Base-by-base conservation (phyloP, 2,888 invertebrate genomes). In the Ophion slaviceki region DNA sequence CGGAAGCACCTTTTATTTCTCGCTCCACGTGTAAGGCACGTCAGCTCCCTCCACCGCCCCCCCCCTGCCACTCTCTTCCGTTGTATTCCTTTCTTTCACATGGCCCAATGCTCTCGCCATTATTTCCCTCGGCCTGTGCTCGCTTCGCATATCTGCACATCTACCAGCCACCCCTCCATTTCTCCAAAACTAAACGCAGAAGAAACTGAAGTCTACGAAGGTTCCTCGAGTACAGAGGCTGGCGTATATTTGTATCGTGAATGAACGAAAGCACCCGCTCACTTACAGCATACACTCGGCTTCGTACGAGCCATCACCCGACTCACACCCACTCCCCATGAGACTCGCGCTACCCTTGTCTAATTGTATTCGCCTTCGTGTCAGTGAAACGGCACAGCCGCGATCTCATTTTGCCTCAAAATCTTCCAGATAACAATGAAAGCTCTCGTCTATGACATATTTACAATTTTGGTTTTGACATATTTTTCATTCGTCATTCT, bases 21-120 rank as follows among this genome's bases (percentile, higher is more conserved):
- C 76, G 32, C 68, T 75, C 72, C 81, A 70, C 67, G 71, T 79
- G 28, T 32, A 53, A 24, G 70, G 67, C 74, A 62, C 57, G 61
- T 62, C 77, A 74, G 36, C 20, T 71, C 67, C 24, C 59, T 59
- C 17, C n/a, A n/a, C n/a, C n/a, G n/a, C 32, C 66, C 36, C 24
- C 20, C 20, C 8, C 11, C 5, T 28, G 32, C 74, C 64, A 45
- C 24, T 32, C 71, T 71, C 57, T 61, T 78, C 84, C 68, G 7
- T 61, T 75, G 59, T 84, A 78, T 78, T 84, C 86, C 45, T 59
- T 78, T 62, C 40, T 67, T 84, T 72, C 71, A 67, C 76, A 53
- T 36, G 17, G 64, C 72, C 67, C 77, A 61, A 62, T 61, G 24
- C 61, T 61, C 61, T 20, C 10, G 61, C 61, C 53, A 82, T 82